Evolutionary conservation across 2,113 vertebrate species (phyloP), one percentile per base, ranked within the genome.

Genomic region (Pelecanoides urinatrix): DNA sequence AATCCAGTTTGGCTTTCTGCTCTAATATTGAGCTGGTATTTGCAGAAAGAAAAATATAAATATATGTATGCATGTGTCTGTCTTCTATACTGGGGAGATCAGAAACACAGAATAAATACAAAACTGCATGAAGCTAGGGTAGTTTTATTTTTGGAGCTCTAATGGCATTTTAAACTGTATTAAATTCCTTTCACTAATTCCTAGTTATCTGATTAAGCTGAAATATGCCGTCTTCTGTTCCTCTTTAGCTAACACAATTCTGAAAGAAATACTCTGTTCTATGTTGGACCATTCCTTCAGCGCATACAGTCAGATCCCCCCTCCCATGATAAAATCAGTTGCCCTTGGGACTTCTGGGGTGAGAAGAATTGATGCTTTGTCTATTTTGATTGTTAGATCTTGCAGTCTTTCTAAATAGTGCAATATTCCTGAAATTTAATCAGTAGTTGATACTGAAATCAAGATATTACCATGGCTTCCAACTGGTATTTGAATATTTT

Each of bases 401-500:
- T 73, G 19, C 10, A 45, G 63, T 70, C 82, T 95, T 92, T 86
- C 76, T 76, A 85, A 92, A 53, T 59, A 61, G 53, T 59, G 38
- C 16, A 68, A 16, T 86, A 77, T 80, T 93, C 42, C 88, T 90
- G 90, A 83, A 90, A 90, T 86, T 58, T 85, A 83, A 74, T 90
- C 81, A 71, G 77, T 52, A 86, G 40, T 49, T 74, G 75, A 65
- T 76, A 55, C 44, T 50, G 59, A 96, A 94, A 77, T 94, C 55
- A 88, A 84, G 82, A 38, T 77, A 94, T 77, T 86, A 71, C 61
- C 1, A 0, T 88, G 68, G 49, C 68, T 94, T 83, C 94, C 88
- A 86, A 84, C 47, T 56, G 82, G 42, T 81, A 55, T 86, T 79
- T 93, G 95, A 95, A 75, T 97, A 91, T 88, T 96, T 84, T 91